phyloP scores from a whole-genome alignment of 2,888 invertebrate genomes.

The Alloscopus bannaensis region DNA sequence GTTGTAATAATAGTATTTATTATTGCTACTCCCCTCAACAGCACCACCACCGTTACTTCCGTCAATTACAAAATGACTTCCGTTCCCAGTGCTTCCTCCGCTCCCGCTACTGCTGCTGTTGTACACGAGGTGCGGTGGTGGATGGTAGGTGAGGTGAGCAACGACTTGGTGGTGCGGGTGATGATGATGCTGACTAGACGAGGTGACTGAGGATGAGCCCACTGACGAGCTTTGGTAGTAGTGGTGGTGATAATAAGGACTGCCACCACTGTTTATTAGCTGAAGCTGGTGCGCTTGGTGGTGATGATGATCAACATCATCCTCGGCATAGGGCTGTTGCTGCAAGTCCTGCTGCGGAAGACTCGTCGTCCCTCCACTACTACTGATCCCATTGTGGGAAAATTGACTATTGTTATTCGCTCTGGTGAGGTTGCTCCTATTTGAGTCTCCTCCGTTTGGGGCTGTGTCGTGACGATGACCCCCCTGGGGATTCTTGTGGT shows the following conservation, averaged over 20 bases:
- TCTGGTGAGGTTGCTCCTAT: constrained; percentile 18
- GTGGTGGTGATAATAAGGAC: constrained; percentile 53
- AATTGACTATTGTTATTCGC: constrained; percentile 51
- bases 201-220: constrained; percentile 51
- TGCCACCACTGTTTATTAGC: constrained; percentile 30
- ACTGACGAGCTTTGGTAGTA: constrained; percentile 50
- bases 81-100: constrained; percentile 58
- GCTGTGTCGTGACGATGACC: constrained; percentile 54
- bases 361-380: constrained; percentile 19
- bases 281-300: constrained; percentile 9
- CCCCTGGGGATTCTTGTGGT: constrained; percentile 62
- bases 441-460: constrained; percentile 37
- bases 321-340: neutral
- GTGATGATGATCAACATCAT: constrained; percentile 11
- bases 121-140: constrained; percentile 44
- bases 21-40: constrained; percentile 37
- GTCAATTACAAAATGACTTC: constrained; percentile 59
- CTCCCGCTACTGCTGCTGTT: constrained; percentile 52
- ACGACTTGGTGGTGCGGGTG: constrained; percentile 21
- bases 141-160: constrained; percentile 10
- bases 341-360: constrained; percentile 21
- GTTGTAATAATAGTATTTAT: constrained; percentile 52
- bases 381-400: constrained; percentile 50
- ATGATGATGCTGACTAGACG: constrained; percentile 40
- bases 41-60: constrained; percentile 43